phyloP scores from a whole-genome alignment of 2,113 vertebrate species.

The Tupaia tana region DNA sequence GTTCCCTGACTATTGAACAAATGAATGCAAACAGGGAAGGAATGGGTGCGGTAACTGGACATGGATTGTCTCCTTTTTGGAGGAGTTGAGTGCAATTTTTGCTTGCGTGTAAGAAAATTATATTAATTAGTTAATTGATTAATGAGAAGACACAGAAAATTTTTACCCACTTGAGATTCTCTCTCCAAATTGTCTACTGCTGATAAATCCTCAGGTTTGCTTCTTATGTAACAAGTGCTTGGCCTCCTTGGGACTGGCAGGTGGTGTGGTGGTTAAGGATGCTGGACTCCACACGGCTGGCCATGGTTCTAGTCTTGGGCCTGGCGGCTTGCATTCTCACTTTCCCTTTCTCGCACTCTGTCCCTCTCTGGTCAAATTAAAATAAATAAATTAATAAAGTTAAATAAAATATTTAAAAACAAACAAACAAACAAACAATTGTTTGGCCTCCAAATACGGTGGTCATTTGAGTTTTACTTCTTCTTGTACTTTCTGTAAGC shows the following conservation, averaged over 20 bases:
- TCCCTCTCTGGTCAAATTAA: no score
- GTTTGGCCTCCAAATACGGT: slow-evolving; percentile 40
- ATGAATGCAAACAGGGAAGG: slow-evolving; percentile 27
- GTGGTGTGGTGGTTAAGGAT: no score
- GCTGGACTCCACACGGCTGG: no score
- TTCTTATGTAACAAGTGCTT: slow-evolving; percentile 36
- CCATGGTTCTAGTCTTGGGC: no score
- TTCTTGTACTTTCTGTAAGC: background rate
- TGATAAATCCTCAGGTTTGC: slow-evolving; percentile 1
- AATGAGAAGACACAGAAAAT: background rate
- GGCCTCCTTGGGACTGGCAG: background rate
- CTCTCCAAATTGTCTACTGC: slow-evolving; percentile 19
- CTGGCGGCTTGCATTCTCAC: no score
- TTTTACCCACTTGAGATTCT: background rate
- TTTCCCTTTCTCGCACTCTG: no score
- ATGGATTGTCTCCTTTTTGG: background rate
- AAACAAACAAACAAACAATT: background rate
- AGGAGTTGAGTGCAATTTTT: background rate
- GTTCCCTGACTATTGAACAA: background rate
- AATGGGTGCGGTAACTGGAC: background rate
- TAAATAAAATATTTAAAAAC: no score
- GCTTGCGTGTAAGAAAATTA: background rate
- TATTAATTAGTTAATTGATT: slow-evolving; percentile 27
- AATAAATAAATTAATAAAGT: no score
- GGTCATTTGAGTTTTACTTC: slow-evolving; percentile 15